Base-by-base conservation (phyloP, 2,113 vertebrate species). In the Dermatemys mawii region DNA sequence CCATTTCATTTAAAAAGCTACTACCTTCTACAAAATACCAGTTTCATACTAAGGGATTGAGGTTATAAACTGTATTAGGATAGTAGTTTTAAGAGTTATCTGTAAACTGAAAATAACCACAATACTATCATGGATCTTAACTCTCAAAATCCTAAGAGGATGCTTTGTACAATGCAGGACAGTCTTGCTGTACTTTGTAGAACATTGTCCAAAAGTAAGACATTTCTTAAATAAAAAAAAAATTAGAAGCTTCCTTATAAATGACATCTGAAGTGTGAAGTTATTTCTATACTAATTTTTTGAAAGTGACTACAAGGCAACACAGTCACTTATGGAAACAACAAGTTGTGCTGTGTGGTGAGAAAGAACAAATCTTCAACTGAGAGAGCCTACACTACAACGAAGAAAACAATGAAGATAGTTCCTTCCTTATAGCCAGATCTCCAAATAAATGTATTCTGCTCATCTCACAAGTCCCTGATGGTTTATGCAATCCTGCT, bases 241-340 rank as follows among this genome's bases (percentile, higher is more conserved):
- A 95, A 87, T 93, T 54, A 82, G 92, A 96, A 95, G 90, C 93
- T 96, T 93, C 83, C 90, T 93, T 38, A 88, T 84, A 84, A 80
- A 24, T 41, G 41, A 84, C 79, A 26, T 86, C 78, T 75, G 78
- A 80, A 19, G 48, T 27, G 80, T 80, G 46, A 91, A 88, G 38
- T 19, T 7, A 70, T 41, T 91, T 14, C 8, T 19, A 29, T 75
- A 57, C 88, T 90, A 90, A 41, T 93, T 91, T 89, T 92, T 83
- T 35, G 81, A 13, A 7, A 87, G 53, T 0, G 48, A 51, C n/a
- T 83, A 80, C 17, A 35, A 70, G 70, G 70, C 1, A 5, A 88
- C 81, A 80, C 10, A 0, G 19, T 50, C 86, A 78, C 88, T 84
- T 79, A 7, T 22, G 35, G 67, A 35, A 12, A 26, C 44, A 38